A percentile compares a stretch with the other conserved stretches of the same genome.
These are phyloP conservation scores for Colossoma macropomum DNA, from an alignment of 2,113 vertebrate genomes.

Conservation along the genomic window DNA sequence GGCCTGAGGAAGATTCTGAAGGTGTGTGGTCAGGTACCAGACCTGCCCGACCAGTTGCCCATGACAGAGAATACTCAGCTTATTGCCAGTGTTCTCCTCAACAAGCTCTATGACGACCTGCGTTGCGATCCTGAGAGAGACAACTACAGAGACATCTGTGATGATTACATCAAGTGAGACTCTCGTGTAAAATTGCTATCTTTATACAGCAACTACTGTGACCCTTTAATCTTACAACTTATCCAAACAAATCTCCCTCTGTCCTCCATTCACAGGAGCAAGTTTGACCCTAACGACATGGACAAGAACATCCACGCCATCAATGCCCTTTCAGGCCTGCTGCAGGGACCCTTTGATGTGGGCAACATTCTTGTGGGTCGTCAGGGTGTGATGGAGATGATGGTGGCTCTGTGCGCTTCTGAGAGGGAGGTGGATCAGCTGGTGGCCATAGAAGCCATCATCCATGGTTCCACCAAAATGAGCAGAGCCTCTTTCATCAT, in stretches of 20 bases:
- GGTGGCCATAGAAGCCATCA: constrained; percentile 94
- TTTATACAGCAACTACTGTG: not conserved
- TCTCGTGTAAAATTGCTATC: not conserved
- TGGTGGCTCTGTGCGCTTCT: constrained; percentile 93
- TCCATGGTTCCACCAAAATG: constrained; percentile 93
- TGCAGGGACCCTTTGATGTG: constrained; percentile 94
- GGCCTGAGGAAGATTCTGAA: constrained; percentile 96
- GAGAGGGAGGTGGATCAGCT: constrained; percentile 94
- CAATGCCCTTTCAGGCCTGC: constrained; percentile 89
- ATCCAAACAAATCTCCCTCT: not conserved
- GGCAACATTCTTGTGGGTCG: constrained; percentile 88
- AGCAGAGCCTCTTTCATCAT: constrained; percentile 95
- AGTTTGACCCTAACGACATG: constrained; percentile 95
- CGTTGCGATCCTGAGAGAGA: constrained; percentile 90
- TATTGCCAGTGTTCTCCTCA: constrained; percentile 91
- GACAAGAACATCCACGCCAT: constrained; percentile 94
- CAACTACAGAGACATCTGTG: constrained; percentile 88
- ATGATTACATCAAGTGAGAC: constrained; percentile 90
- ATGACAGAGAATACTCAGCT: constrained; percentile 93
- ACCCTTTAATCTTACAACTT: not conserved
- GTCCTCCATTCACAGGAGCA: constrained; percentile 77
- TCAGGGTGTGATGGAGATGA: constrained; percentile 98
- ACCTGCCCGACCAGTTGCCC: constrained; percentile 89
- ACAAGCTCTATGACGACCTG: constrained; percentile 91
- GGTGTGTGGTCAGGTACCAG: constrained; percentile 91